These are phyloP conservation scores for Barnardius zonarius DNA, from an alignment of 2,113 vertebrate species.

Conservation along the genomic window DNA sequence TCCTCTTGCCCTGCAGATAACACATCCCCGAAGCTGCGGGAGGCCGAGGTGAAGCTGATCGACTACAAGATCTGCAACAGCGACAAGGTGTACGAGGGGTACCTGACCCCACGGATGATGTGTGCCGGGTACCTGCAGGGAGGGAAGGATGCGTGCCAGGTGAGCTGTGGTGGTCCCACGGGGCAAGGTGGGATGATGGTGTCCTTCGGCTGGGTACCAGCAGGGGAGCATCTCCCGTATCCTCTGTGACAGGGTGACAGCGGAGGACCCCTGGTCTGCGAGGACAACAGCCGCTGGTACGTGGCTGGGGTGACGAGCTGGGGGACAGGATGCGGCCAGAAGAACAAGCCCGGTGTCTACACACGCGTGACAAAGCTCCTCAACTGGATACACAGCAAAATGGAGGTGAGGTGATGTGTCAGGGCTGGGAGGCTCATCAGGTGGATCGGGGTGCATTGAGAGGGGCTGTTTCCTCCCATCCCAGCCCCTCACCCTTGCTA, in stretches of 20 bases:
- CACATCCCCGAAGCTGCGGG: slow-evolving; percentile 77
- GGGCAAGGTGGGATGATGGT: fast-evolving
- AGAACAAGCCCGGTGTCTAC: slow-evolving; percentile 88
- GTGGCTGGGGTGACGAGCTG: slow-evolving; percentile 90
- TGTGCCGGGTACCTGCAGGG: slow-evolving; percentile 87
- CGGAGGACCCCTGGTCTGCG: slow-evolving; percentile 89
- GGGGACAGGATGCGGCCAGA: slow-evolving; percentile 86
- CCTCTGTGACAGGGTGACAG: slow-evolving; percentile 86
- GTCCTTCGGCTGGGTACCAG: not conserved
- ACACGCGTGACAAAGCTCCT: slow-evolving; percentile 80
- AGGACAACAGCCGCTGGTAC: slow-evolving; percentile 74
- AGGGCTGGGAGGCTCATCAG: not conserved
- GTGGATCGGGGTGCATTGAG: fast-evolving
- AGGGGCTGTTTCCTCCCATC: not conserved
- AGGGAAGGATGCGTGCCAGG: slow-evolving; percentile 91
- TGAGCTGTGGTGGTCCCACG: not conserved
- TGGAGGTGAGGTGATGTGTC: slow-evolving; percentile 80
- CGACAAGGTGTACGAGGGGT: slow-evolving; percentile 72
- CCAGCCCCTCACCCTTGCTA: not conserved
- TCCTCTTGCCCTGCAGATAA: slow-evolving; percentile 65
- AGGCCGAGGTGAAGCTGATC: slow-evolving; percentile 84
- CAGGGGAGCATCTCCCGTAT: not conserved
- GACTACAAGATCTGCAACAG: slow-evolving; percentile 79
- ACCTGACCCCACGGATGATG: slow-evolving; percentile 84
- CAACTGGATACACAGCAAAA: slow-evolving; percentile 86